Evolutionary conservation across 2,113 vertebrate genomes (phyloP).

Genomic region (Sardina pilchardus): DNA sequence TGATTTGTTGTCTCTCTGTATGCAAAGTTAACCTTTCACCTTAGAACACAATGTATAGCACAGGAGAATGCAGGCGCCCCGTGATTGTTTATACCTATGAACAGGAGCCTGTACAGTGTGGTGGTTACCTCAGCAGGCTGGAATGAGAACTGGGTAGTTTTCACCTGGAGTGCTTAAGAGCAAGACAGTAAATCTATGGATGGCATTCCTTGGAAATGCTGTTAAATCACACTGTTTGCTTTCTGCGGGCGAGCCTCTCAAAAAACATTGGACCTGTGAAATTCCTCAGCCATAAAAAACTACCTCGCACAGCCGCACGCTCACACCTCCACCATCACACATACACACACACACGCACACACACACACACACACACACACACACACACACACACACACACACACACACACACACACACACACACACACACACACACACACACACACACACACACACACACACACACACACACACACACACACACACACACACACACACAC

Average conservation of each 20-base stretch:
- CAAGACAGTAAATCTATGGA: constrained; percentile 38
- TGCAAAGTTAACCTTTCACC: background rate
- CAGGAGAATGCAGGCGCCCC: too few relatives aligned
- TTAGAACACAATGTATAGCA: background rate
- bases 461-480: constrained; percentile 52
- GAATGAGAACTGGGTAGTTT: constrained; percentile 13
- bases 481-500: constrained; percentile 52
- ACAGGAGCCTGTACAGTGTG: background rate
- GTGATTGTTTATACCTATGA: background rate
- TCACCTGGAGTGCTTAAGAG: constrained; percentile 15
- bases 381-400: constrained; percentile 40
- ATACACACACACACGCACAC: constrained; percentile 40
- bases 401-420: constrained; percentile 48
- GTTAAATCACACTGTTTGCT: constrained; percentile 58
- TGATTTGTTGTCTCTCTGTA: background rate
- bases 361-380: constrained; percentile 50
- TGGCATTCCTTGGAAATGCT: constrained; percentile 43
- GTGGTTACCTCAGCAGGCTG: constrained; percentile 26
- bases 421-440: constrained; percentile 46
- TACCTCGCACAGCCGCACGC: constrained; percentile 24
- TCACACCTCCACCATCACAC: constrained; percentile 56
- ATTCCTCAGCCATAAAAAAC: constrained; percentile 67
- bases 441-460: constrained; percentile 52
- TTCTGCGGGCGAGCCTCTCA: constrained; percentile 61
- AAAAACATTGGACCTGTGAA: constrained; percentile 74